Conservation (phyloP, 2,797 vertebrate genomes). For the Nyctibius grandis region DNA sequence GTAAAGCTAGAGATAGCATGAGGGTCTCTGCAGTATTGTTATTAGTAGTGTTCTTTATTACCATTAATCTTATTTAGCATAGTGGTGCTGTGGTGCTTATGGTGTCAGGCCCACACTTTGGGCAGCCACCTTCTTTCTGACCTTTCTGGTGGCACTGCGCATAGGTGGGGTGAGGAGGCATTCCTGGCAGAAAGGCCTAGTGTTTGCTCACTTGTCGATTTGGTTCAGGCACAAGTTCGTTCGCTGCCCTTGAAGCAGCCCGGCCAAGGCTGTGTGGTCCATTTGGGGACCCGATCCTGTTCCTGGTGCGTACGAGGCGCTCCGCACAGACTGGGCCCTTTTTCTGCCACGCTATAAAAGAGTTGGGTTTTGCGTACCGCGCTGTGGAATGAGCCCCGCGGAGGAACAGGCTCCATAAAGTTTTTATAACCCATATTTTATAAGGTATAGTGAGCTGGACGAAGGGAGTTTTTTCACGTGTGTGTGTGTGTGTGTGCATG, state of each 20-base stretch:
- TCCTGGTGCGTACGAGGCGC: not conserved
- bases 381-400: constrained; percentile 64
- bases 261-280: constrained; percentile 54
- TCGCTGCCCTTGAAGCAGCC: not conserved
- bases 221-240: not conserved
- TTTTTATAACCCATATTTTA: constrained; percentile 73
- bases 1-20: not conserved
- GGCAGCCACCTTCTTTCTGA: not conserved
- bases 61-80: not conserved
- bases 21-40: not conserved
- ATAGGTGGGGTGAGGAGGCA: not conserved
- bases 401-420: constrained; percentile 68
- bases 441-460: constrained; percentile 61
- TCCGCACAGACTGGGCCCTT: not conserved
- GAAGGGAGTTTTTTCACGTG: not conserved
- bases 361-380: not conserved
- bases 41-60: not conserved
- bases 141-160: not conserved
- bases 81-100: not conserved
- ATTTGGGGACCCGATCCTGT: not conserved
- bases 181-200: not conserved
- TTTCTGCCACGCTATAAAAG: constrained; percentile 41
- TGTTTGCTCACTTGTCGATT: not conserved
- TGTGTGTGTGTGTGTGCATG: not conserved
- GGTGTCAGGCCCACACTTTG: rapidly evolving